These are phyloP conservation scores for Dromaius novaehollandiae DNA, from an alignment of 2,113 vertebrate species.

Conservation along the genomic window DNA sequence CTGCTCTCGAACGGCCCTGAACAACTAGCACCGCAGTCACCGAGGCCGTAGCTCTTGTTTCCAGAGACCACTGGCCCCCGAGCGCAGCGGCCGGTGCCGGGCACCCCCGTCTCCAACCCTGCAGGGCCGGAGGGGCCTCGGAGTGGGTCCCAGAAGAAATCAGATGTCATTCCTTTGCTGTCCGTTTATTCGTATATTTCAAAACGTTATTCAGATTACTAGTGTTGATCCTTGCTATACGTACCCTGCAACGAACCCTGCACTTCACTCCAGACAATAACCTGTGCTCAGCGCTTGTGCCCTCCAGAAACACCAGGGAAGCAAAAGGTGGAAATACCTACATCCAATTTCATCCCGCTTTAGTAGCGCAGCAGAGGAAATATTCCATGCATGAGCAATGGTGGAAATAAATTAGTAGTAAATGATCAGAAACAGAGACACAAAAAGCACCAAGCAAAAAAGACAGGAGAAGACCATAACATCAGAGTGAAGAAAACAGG, in stretches of 20 bases:
- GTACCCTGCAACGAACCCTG: not conserved
- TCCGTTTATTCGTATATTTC: not conserved
- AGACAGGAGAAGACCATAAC: not conserved
- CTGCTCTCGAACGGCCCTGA: not conserved
- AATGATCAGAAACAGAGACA: not conserved
- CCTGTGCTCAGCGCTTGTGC: not conserved
- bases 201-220: not conserved
- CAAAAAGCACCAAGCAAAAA: fast-evolving
- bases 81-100: not conserved
- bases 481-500: not conserved
- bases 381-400: fast-evolving
- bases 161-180: too few species aligned
- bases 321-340: not conserved
- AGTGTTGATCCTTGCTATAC: fast-evolving
- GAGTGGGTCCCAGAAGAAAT: not conserved
- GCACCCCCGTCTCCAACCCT: not conserved
- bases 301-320: too few species aligned
- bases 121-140: not conserved
- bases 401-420: not conserved
- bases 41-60: not conserved
- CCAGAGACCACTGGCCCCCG: too few species aligned
- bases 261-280: not conserved
- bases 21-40: not conserved
- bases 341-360: not conserved
- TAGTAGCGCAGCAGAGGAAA: not conserved